Evolutionary conservation across 2,888 invertebrate species (phyloP).

Genomic region (Drosophila kambysellisi): DNA sequence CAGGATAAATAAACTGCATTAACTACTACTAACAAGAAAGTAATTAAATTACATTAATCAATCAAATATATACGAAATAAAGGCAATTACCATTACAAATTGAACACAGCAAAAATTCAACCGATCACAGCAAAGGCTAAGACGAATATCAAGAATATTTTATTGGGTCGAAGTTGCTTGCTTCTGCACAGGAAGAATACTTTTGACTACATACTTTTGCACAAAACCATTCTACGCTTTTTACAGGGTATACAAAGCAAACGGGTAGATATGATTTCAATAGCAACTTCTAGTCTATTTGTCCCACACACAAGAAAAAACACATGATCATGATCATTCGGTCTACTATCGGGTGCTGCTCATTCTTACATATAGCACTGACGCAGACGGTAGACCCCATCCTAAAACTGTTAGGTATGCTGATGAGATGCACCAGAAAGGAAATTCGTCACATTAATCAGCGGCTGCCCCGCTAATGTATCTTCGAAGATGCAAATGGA

Average conservation of each 20-base stretch:
- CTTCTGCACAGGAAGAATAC: neutral
- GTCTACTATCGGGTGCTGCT: slow-evolving; percentile 20
- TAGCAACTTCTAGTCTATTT: slow-evolving; percentile 12
- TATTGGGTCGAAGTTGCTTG: neutral
- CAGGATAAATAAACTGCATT: too few species aligned
- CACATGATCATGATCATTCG: slow-evolving; percentile 23
- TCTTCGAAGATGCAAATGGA: neutral
- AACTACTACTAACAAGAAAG: neutral
- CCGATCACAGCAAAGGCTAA: neutral
- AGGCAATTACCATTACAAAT: neutral
- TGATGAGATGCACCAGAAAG: neutral
- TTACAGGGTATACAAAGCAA: neutral
- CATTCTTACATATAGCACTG: slow-evolving; percentile 25
- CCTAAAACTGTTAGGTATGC: neutral
- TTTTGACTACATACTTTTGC: neutral
- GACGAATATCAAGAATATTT: neutral
- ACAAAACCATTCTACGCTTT: neutral
- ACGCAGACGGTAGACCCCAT: slow-evolving; percentile 5
- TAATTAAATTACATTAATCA: neutral
- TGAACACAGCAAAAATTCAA: neutral
- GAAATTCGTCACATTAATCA: neutral
- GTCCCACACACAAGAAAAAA: slow-evolving; percentile 1
- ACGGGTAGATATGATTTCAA: slow-evolving; percentile 23
- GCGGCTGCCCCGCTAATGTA: neutral
- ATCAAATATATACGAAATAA: neutral